These are phyloP conservation scores for Cathartes aura DNA, from an alignment of 2,113 vertebrate species.

Conservation along the genomic window DNA sequence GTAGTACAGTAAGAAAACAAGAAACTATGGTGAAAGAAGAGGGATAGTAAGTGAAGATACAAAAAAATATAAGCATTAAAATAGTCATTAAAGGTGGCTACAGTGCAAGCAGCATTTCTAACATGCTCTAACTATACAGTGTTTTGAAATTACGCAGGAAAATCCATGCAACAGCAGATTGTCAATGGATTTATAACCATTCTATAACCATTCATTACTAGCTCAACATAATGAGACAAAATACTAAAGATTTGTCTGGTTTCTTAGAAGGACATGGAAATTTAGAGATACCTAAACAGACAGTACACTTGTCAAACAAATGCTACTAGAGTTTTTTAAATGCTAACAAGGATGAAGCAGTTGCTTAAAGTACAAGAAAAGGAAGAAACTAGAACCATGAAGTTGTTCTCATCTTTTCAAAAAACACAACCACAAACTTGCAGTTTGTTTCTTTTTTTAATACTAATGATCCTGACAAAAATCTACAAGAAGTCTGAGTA, in stretches of 20 bases:
- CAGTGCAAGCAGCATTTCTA: neutral
- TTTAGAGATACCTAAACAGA: neutral
- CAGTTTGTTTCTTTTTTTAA: neutral
- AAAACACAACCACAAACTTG: neutral
- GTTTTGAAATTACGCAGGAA: neutral
- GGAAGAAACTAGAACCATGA: neutral
- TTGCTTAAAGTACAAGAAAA: neutral
- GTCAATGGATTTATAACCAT: neutral
- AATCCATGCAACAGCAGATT: neutral
- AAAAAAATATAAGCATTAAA: neutral
- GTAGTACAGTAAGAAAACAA: neutral
- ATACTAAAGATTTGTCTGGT: neutral
- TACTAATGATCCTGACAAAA: neutral
- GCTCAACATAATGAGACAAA: neutral
- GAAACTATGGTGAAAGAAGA: neutral
- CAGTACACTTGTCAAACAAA: neutral
- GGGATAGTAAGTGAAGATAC: neutral
- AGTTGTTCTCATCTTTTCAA: neutral
- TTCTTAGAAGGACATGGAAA: neutral
- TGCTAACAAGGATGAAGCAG: neutral
- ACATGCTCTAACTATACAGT: accelerated
- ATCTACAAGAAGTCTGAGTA: neutral
- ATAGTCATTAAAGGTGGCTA: neutral
- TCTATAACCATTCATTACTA: neutral
- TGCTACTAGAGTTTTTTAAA: neutral